Evolutionary conservation across 2,797 vertebrate species (phyloP).

Genomic region (Neostethus bicornis): DNA sequence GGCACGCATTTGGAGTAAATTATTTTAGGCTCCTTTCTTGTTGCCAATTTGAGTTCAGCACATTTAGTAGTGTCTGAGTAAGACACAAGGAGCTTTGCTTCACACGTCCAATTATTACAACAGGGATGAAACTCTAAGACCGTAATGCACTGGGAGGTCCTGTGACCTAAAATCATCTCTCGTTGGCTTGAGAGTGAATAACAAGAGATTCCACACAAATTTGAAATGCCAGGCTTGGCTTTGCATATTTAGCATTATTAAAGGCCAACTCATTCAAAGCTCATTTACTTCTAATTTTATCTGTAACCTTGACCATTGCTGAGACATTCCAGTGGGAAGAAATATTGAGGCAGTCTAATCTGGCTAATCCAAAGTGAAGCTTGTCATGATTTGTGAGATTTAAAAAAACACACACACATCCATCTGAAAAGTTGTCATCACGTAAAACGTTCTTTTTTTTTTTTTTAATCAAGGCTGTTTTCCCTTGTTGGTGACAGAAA

Average conservation of each 20-base stretch:
- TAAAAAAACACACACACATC: conserved; percentile 35
- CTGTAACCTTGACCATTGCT: conserved; percentile 76
- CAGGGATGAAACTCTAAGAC: conserved; percentile 75
- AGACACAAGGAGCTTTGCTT: conserved; percentile 66
- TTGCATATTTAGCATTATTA: conserved; percentile 79
- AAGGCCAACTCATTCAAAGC: conserved; percentile 76
- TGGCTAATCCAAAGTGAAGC: conserved; percentile 71
- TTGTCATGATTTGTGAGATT: conserved; percentile 65
- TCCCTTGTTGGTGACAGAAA: conserved; percentile 29
- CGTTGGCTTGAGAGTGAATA: conserved; percentile 65
- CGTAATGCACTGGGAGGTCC: conserved; percentile 74
- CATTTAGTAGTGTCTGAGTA: conserved; percentile 52
- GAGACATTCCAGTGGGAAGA: conserved; percentile 64
- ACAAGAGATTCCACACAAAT: conserved; percentile 72
- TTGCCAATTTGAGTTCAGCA: conserved; percentile 71
- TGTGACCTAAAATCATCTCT: conserved; percentile 71
- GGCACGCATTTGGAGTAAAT: conserved; percentile 55
- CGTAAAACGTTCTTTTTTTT: conserved; percentile 50
- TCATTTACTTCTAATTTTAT: conserved; percentile 78
- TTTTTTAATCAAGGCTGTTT: conserved; percentile 32
- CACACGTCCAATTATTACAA: conserved; percentile 75
- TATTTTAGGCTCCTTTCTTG: conserved; percentile 55
- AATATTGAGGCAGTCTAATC: conserved; percentile 73
- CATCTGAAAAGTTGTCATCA: conserved; percentile 47
- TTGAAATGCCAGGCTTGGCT: conserved; percentile 74